phyloP scores from a whole-genome alignment of 2,888 invertebrate species.

The Venusia cambrica region DNA sequence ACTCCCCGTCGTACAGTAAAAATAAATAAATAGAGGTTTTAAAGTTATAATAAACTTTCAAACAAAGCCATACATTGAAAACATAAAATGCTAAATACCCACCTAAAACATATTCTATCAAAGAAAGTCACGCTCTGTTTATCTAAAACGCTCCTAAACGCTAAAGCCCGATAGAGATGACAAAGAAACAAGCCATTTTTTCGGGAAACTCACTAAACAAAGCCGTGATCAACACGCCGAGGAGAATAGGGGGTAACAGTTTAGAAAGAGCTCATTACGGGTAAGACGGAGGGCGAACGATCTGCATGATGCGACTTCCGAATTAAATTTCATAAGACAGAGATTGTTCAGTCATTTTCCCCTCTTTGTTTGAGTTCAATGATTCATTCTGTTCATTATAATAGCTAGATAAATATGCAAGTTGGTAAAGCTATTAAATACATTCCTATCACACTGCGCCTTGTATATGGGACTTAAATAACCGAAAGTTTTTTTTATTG shows the following conservation, averaged over 20 bases:
- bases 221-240: constrained; percentile 41
- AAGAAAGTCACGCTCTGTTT: constrained; percentile 9
- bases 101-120: too few relatives aligned
- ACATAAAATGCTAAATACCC: too few relatives aligned
- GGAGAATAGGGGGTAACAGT: constrained; percentile 44
- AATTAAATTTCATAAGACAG: constrained; percentile 41
- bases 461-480: too few relatives aligned
- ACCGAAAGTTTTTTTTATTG: too few relatives aligned
- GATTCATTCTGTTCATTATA: constrained; percentile 21
- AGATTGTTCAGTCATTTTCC: constrained; percentile 34
- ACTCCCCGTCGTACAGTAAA: too few relatives aligned
- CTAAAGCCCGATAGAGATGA: constrained; percentile 12
- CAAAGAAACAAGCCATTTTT: constrained; percentile 15
- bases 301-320: constrained; percentile 36
- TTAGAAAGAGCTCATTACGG: constrained; percentile 43
- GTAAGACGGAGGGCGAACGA: constrained; percentile 41
- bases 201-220: constrained; percentile 8
- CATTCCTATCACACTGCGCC: neutral
- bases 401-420: neutral
- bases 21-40: too few relatives aligned
- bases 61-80: constrained; percentile 1
- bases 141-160: too few relatives aligned
- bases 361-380: constrained; percentile 22
- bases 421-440: neutral
- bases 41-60: too few relatives aligned